Evolutionary conservation across 2,113 vertebrate genomes (phyloP), one percentile per base, ranked within the genome.

Genomic region (Trachemys scripta): DNA sequence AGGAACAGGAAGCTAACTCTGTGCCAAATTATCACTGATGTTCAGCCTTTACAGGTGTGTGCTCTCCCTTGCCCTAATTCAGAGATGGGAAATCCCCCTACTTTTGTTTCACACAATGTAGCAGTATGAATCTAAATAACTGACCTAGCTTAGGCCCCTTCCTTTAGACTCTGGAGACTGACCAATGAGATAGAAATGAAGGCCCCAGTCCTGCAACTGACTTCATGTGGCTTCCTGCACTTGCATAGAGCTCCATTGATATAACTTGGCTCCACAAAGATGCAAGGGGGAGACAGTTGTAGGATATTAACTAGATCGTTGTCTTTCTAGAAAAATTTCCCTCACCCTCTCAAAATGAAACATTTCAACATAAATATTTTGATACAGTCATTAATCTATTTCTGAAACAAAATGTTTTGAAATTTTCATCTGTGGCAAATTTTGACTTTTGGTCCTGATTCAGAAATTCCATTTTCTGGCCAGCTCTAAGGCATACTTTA

Each of bases 11-110:
- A 98, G 97, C 92, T 93, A 92, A 94, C 42, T 57, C 50, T 17
- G 94, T 98, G 98, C 98, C 98, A 98, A 98, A 94, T 98, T 94
- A 95, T 93, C 93, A 84, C 96, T 92, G 97, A 96, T 96, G 31
- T 94, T 97, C 88, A 90, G 78, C 80, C 92, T 96, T 95, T 96
- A 97, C 97, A 97, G 97, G 96, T 97, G 98, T 97, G 94, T 94
- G 97, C 97, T 97, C 96, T 97, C 95, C 92, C 91, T 95, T 45
- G 78, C 88, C 94, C 65, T 87, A 47, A 35, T 81, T 84, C 49
- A 79, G 75, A 93, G 62, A 19, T 96, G 98, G 98, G 98, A 98
- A 98, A 98, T 98, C 91, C 96, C 96, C 98, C 96, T 31, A 50
- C 38, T 93, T 93, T 94, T 81, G 89, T 95, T 90, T 91, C 62